These are phyloP conservation scores for Ecdyonurus torrentis DNA, from an alignment of 2,888 invertebrate genomes.

Conservation along the genomic window DNA sequence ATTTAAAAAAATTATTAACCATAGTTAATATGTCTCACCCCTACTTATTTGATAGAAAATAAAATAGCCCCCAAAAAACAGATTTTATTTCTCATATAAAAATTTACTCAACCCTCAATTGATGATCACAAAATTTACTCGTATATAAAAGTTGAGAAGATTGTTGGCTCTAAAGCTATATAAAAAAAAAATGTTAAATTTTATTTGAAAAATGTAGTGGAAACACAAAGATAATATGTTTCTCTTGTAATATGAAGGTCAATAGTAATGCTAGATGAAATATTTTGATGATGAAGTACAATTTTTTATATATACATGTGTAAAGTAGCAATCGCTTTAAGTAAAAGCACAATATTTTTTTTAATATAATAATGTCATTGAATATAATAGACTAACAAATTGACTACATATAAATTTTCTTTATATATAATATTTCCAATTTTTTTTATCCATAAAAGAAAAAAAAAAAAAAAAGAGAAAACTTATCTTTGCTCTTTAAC, in stretches of 20 bases:
- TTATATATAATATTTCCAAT: too few species aligned
- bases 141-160: background rate
- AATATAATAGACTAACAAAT: background rate
- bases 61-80: too few species aligned
- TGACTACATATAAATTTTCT: background rate
- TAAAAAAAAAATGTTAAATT: background rate
- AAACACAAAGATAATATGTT: background rate
- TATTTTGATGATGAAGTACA: background rate
- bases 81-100: background rate
- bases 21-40: too few species aligned
- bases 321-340: background rate
- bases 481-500: too few species aligned
- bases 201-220: background rate
- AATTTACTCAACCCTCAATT: background rate
- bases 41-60: too few species aligned
- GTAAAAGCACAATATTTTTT: background rate
- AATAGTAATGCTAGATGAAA: background rate
- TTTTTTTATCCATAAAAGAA: too few species aligned
- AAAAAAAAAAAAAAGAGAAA: too few species aligned
- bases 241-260: background rate
- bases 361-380: background rate
- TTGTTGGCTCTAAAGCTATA: background rate
- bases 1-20: too few species aligned
- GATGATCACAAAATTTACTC: too few species aligned
- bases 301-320: background rate